Evolutionary conservation across 2,888 invertebrate genomes (phyloP), one percentile per base, ranked within the genome.

Genomic region (Tenodera sinensis): DNA sequence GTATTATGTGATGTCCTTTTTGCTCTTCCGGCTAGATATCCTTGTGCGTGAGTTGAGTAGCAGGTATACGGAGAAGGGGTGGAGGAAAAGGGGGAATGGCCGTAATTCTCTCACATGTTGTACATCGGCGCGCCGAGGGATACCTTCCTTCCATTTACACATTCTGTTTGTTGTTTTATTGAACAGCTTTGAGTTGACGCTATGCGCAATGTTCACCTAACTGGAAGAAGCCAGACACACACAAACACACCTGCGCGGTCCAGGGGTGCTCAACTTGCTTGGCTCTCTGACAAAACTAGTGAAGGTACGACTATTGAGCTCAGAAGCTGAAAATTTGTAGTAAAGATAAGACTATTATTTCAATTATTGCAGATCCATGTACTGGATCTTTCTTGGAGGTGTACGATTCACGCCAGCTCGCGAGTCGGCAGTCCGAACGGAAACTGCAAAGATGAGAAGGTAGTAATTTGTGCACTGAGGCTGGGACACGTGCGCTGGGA

Each of bases 151-250:
- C 85, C 83, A 34, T 85, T 90, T 90, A 90, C 89, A 71, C 88
- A 88, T 89, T 88, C 89, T 42, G 89, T 89, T 85, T 90, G 89
- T 90, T 90, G 88, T 90, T 84, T 88, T 88, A 90, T 90, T 89
- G 90, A 90, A 89, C 88, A 89, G 90, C 54, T 71, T 71, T 71
- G 54, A 71, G 54, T 71, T 71, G 54, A 71, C 54, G 54, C 54
- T 71, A 71, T 25, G 54, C 54, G 54, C 54, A 71, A 71, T 71
- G 54, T 71, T 20, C 54, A 71, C 25, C 54, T 71, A 20, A 71
- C 54, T 71, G 54, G 54, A 71, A 71, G 54, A 71, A 71, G 54
- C 54, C 54, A 71, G 15, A 15, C 54, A 54, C 54, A 54, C 54
- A 54, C 54, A 54, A 14, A 54, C 54, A 71, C 54, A 42, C 42